Conservation (phyloP, 2,888 invertebrate species). For the Drosophila siamana region DNA sequence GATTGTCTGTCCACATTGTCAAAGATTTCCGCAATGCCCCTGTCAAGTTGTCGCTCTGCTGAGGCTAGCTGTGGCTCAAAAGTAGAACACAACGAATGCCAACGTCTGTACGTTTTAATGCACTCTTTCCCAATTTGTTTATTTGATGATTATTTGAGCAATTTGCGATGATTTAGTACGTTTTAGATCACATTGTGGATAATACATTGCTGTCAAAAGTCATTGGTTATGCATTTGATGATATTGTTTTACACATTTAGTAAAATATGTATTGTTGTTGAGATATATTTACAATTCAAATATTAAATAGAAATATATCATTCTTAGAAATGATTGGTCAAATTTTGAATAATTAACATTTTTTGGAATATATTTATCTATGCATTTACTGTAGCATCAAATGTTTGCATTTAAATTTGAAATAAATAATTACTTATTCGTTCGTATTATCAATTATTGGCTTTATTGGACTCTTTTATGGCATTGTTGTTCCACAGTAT, state of each 20-base stretch:
- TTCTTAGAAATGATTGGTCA: too few relatives aligned
- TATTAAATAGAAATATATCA: background rate
- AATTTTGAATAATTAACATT: background rate
- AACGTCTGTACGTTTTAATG: conserved; percentile 34
- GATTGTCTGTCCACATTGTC: conserved; percentile 30
- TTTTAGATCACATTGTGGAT: background rate
- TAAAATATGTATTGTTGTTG: background rate
- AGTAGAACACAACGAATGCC: conserved; percentile 37
- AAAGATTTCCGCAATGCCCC: conserved; percentile 55
- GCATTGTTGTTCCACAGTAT: conserved; percentile 8
- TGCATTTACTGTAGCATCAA: too few relatives aligned
- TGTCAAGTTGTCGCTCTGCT: conserved; percentile 35
- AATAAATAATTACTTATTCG: background rate
- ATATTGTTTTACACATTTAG: background rate
- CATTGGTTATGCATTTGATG: background rate
- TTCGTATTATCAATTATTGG: conserved; percentile 1
- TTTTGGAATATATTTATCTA: too few relatives aligned
- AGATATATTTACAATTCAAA: background rate
- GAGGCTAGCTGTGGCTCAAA: conserved; percentile 19
- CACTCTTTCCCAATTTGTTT: conserved; percentile 29
- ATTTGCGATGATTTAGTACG: conserved; percentile 3
- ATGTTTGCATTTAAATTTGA: too few relatives aligned
- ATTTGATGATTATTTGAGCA: background rate
- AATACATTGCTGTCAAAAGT: background rate
- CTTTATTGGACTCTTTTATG: conserved; percentile 9